These are phyloP conservation scores for Electrona antarctica DNA, from an alignment of 2,113 vertebrate genomes.

Conservation along the genomic window DNA sequence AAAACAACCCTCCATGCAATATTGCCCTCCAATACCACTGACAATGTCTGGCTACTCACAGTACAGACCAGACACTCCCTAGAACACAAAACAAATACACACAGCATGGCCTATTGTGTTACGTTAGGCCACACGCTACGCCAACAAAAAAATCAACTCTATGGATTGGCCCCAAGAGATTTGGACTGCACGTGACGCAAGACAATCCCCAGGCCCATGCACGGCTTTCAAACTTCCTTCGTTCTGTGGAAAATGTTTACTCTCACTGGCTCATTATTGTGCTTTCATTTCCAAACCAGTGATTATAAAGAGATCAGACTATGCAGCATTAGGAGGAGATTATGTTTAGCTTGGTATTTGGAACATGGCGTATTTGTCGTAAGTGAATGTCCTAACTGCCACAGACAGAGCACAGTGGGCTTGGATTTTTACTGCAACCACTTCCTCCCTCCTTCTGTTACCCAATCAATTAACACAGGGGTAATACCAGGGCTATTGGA, in stretches of 20 bases:
- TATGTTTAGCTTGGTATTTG: constrained; percentile 12
- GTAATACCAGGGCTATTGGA: constrained; percentile 86
- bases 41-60: constrained; percentile 41
- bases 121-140: constrained; percentile 41
- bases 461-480: constrained; percentile 90
- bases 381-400: background rate
- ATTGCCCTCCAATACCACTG: constrained; percentile 32
- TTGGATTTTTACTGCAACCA: constrained; percentile 36
- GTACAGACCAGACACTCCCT: constrained; percentile 43
- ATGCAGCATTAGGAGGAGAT: background rate
- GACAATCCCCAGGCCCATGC: too few species aligned
- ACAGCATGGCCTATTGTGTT: constrained; percentile 21
- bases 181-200: too few species aligned
- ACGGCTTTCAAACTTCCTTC: background rate
- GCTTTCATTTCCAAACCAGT: background rate
- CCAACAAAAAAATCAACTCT: constrained; percentile 12
- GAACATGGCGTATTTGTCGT: constrained; percentile 4
- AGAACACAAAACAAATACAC: constrained; percentile 37
- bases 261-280: background rate
- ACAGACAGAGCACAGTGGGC: constrained; percentile 30
- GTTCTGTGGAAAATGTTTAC: background rate
- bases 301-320: constrained; percentile 5
- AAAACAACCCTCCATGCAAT: constrained; percentile 45
- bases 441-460: constrained; percentile 67
- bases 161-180: background rate